Percentiles rank a stretch among this genome's conserved stretches.
phyloP scores from a whole-genome alignment of 2,113 vertebrate species.

The Gambusia affinis region DNA sequence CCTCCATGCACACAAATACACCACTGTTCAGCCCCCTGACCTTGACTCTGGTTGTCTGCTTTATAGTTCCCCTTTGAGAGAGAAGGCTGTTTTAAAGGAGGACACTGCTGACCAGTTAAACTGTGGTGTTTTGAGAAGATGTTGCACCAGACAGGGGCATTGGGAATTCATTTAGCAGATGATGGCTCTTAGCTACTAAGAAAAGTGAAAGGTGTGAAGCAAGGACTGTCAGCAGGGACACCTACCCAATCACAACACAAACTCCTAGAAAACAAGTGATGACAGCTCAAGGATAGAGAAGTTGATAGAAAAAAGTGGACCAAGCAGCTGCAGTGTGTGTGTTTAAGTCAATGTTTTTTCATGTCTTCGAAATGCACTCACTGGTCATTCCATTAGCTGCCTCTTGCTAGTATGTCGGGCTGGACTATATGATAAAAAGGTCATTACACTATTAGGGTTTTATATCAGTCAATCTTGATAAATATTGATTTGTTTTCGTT shows the following conservation, averaged over 20 bases:
- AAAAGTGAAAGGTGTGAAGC: slow-evolving; percentile 50
- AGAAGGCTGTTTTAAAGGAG: slow-evolving; percentile 9
- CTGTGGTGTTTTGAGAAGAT: slow-evolving; percentile 22
- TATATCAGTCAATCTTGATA: too few relatives aligned
- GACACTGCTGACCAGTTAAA: slow-evolving; percentile 63
- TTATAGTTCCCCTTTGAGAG: slow-evolving; percentile 64
- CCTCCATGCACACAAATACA: slow-evolving; percentile 11
- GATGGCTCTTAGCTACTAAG: slow-evolving; percentile 40
- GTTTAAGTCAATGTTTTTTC: neutral
- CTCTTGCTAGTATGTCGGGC: too few relatives aligned
- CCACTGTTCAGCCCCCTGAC: slow-evolving; percentile 59
- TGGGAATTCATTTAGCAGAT: slow-evolving; percentile 78
- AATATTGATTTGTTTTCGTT: too few relatives aligned
- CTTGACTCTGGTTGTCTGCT: slow-evolving; percentile 60
- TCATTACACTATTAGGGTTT: too few relatives aligned
- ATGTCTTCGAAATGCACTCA: neutral
- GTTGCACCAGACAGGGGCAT: slow-evolving; percentile 37
- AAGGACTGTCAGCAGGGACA: slow-evolving; percentile 48
- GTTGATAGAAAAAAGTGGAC: slow-evolving; percentile 11
- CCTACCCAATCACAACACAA: slow-evolving; percentile 61
- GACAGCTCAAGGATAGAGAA: slow-evolving; percentile 29
- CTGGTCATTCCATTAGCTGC: neutral
- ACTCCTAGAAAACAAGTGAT: slow-evolving; percentile 37
- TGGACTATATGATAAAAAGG: too few relatives aligned
- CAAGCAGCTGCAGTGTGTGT: neutral